These are phyloP conservation scores for Takifugu rubripes DNA, from an alignment of 2,797 vertebrate genomes.

Conservation along the genomic window DNA sequence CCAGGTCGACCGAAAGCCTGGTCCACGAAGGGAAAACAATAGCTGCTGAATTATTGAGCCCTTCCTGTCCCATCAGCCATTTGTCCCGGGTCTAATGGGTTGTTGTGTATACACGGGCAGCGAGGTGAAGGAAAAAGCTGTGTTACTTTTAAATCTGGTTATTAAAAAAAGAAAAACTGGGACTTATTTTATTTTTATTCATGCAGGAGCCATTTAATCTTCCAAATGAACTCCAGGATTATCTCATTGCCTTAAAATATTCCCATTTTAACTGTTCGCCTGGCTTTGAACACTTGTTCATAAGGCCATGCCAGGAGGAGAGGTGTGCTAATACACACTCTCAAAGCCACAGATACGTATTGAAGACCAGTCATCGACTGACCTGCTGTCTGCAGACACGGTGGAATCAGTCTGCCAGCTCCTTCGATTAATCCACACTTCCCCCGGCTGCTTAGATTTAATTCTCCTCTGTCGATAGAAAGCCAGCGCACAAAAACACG, in stretches of 20 bases:
- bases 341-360: conserved; percentile 14
- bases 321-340: neutral
- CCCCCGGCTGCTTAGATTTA: conserved; percentile 43
- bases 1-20: conserved; percentile 69
- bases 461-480: conserved; percentile 52
- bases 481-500: conserved; percentile 13
- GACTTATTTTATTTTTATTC: conserved; percentile 1
- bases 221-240: neutral
- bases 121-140: conserved; percentile 25
- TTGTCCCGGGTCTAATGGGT: conserved; percentile 70
- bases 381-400: conserved; percentile 30
- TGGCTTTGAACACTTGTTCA: conserved; percentile 7
- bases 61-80: conserved; percentile 72
- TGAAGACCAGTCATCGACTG: conserved; percentile 40
- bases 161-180: conserved; percentile 16
- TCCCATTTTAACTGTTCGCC: neutral
- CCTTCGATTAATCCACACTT: conserved; percentile 59
- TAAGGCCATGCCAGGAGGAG: neutral
- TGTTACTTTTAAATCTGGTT: neutral
- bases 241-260: neutral
- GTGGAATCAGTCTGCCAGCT: conserved; percentile 38
- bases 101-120: conserved; percentile 62
- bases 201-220: conserved; percentile 8
- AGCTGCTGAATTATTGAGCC: conserved; percentile 77
- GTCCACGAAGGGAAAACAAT: conserved; percentile 76